These are phyloP conservation scores for Rhinoraja longicauda DNA, from an alignment of 2,797 vertebrate species.

Conservation along the genomic window DNA sequence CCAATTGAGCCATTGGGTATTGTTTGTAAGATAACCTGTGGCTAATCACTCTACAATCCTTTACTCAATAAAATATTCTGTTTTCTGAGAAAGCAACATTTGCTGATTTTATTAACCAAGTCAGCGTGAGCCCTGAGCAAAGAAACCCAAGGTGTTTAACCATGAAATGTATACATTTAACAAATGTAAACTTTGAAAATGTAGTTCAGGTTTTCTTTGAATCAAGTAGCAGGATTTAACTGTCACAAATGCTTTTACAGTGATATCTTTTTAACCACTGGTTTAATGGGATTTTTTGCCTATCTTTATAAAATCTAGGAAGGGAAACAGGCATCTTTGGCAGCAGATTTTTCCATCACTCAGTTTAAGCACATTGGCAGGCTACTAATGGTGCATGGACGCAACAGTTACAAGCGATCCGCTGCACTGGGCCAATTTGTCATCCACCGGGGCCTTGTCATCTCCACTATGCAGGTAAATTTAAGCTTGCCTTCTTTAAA, in stretches of 20 bases:
- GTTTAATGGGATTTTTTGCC: conserved; percentile 20
- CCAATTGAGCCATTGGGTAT: not conserved
- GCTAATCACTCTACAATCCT: not conserved
- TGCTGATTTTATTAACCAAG: not conserved
- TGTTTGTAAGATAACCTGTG: not conserved
- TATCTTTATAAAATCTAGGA: conserved; percentile 61
- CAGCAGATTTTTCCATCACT: conserved; percentile 93
- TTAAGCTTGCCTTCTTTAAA: not conserved
- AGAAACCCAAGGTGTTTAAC: not conserved
- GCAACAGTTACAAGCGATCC: conserved; percentile 97
- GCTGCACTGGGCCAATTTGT: conserved; percentile 95
- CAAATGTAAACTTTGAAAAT: not conserved
- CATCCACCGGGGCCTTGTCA: conserved; percentile 96
- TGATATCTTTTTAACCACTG: not conserved
- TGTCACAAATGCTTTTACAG: not conserved
- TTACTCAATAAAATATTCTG: not conserved
- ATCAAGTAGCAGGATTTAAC: not conserved
- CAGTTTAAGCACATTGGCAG: conserved; percentile 90
- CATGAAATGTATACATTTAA: not conserved
- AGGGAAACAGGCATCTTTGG: conserved; percentile 90
- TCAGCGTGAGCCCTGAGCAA: not conserved
- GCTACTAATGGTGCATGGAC: conserved; percentile 91
- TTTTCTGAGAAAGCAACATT: not conserved
- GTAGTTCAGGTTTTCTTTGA: not conserved
- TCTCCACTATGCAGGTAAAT: conserved; percentile 94